A percentile compares a stretch with the other conserved stretches of the same genome.
Conservation (phyloP, 2,113 vertebrate species). For the Syrmaticus mikado region DNA sequence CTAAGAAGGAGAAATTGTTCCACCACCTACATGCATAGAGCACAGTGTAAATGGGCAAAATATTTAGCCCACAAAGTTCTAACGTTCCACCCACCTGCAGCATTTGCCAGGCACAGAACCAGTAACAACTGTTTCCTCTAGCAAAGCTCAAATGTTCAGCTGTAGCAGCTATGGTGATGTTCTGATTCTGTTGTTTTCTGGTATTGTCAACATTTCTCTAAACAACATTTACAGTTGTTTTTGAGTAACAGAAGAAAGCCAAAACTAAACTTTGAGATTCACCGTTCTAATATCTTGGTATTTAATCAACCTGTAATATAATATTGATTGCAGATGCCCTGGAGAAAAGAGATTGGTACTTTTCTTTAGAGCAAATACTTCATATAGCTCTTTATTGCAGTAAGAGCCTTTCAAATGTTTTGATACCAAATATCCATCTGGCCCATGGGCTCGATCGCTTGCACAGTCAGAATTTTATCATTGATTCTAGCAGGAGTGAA, state of each 20-base stretch:
- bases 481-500: slow-evolving; percentile 23
- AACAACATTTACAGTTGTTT: not conserved
- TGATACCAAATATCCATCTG: slow-evolving; percentile 36
- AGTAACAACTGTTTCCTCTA: not conserved
- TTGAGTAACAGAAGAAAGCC: not conserved
- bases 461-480: slow-evolving; percentile 13
- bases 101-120: not conserved
- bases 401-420: slow-evolving; percentile 25
- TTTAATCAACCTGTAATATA: slow-evolving; percentile 57
- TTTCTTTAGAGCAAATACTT: slow-evolving; percentile 14
- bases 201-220: slow-evolving; percentile 13
- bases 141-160: not conserved
- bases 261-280: slow-evolving; percentile 33
- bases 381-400: slow-evolving; percentile 21
- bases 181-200: slow-evolving; percentile 18
- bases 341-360: slow-evolving; percentile 21
- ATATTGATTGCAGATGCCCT: slow-evolving; percentile 44
- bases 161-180: not conserved
- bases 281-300: slow-evolving; percentile 25
- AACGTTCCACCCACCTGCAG: not conserved
- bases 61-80: not conserved
- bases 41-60: not conserved
- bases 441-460: not conserved
- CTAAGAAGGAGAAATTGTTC: not conserved
- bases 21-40: not conserved